These are phyloP conservation scores for Ophonus ardosiacus DNA, from an alignment of 2,888 invertebrate genomes.

Conservation along the genomic window DNA sequence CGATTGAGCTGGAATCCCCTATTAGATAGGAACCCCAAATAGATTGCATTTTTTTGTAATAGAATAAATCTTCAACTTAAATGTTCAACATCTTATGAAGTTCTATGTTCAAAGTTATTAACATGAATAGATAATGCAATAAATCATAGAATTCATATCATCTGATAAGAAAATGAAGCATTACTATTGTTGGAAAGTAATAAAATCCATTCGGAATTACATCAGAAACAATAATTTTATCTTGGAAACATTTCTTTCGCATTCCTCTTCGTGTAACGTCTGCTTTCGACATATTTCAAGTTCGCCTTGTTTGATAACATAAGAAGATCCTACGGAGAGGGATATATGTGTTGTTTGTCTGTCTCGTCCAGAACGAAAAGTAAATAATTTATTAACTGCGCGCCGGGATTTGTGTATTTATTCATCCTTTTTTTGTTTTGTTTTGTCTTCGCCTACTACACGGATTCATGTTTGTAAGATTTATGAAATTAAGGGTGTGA, in stretches of 20 bases:
- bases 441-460: constrained; percentile 5
- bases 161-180: constrained; percentile 19
- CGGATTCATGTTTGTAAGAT: constrained; percentile 7
- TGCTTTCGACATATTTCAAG: constrained; percentile 9
- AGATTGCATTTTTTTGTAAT: too few relatives aligned
- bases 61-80: too few relatives aligned
- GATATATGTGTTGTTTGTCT: constrained; percentile 35
- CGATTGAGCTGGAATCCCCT: too few relatives aligned
- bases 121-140: not conserved
- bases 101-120: not conserved
- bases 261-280: not conserved
- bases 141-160: constrained; percentile 11
- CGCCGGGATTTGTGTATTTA: constrained; percentile 36
- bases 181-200: constrained; percentile 11
- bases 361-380: constrained; percentile 32
- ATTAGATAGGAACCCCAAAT: too few relatives aligned
- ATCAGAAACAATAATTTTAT: constrained; percentile 3
- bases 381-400: constrained; percentile 38
- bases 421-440: constrained; percentile 32
- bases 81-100: not conserved
- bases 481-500: constrained; percentile 11
- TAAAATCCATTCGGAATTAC: constrained; percentile 2
- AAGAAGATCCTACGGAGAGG: constrained; percentile 10
- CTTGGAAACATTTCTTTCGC: not conserved
- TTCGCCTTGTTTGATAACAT: constrained; percentile 13